Conservation (phyloP, 2,113 vertebrate species). For the Nesogale talazaci region DNA sequence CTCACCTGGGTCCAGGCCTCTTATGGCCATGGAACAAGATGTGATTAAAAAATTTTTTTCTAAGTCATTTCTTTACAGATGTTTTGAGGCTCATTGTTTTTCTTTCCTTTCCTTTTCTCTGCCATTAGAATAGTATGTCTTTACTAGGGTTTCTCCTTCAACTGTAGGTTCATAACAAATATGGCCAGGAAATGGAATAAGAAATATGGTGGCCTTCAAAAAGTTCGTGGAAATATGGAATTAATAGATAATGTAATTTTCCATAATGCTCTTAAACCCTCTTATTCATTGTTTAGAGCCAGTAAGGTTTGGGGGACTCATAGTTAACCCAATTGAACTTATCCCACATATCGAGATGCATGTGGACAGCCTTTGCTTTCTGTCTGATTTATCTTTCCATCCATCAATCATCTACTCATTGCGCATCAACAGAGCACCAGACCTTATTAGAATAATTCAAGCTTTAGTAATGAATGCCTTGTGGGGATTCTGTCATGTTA, state of each 20-base stretch:
- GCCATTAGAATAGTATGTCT: too few species aligned
- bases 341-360: neutral
- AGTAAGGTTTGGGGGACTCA: neutral
- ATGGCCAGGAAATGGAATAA: neutral
- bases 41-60: neutral
- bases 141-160: neutral
- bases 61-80: neutral
- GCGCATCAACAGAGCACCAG: neutral
- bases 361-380: neutral
- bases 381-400: neutral
- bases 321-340: neutral
- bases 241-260: too few species aligned
- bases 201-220: neutral
- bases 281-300: neutral
- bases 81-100: neutral
- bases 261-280: too few species aligned
- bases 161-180: neutral
- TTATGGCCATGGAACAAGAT: neutral
- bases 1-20: neutral
- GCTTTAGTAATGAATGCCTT: neutral
- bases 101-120: neutral
- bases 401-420: neutral
- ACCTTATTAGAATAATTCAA: neutral
- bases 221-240: too few species aligned
- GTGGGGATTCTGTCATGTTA: neutral